phyloP scores from a whole-genome alignment of 2,113 vertebrate species.

The Thymallus thymallus region DNA sequence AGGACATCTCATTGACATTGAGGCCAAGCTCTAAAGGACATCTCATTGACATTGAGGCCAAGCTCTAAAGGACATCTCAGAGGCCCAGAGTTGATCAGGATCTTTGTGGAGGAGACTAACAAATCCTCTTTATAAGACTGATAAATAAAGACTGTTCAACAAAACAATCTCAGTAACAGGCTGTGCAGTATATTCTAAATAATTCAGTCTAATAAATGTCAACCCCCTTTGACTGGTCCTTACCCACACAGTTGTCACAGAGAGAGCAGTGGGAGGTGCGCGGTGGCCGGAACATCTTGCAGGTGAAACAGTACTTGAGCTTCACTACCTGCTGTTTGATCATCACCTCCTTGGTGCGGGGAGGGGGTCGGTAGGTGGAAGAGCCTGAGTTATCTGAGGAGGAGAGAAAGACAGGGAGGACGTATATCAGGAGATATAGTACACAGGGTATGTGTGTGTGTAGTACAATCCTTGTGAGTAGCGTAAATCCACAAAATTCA shows the following conservation, averaged over 20 bases:
- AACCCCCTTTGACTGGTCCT: slow-evolving; percentile 28
- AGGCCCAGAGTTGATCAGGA: neutral
- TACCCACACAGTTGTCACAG: slow-evolving; percentile 97
- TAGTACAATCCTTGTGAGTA: too few species aligned
- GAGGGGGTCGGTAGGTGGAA: slow-evolving; percentile 83
- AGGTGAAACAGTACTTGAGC: slow-evolving; percentile 96
- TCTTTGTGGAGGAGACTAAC: neutral
- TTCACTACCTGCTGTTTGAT: slow-evolving; percentile 93
- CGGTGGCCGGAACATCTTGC: slow-evolving; percentile 93
- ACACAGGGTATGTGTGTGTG: neutral
- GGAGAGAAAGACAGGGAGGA: neutral
- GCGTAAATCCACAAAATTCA: too few species aligned
- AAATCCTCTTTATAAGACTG: neutral
- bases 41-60: too few species aligned
- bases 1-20: too few species aligned
- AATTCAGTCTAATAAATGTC: slow-evolving; percentile 40
- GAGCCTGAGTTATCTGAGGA: slow-evolving; percentile 81
- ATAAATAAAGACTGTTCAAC: neutral
- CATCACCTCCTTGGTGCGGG: slow-evolving; percentile 88
- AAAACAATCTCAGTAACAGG: neutral
- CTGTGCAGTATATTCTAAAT: neutral
- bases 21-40: too few species aligned
- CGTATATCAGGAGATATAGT: neutral
- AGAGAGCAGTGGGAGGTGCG: slow-evolving; percentile 94
- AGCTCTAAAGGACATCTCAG: too few species aligned